A percentile compares a stretch with the other conserved stretches of the same genome.
Conservation (phyloP, 2,888 invertebrate genomes). For the Megamerina dolium region DNA sequence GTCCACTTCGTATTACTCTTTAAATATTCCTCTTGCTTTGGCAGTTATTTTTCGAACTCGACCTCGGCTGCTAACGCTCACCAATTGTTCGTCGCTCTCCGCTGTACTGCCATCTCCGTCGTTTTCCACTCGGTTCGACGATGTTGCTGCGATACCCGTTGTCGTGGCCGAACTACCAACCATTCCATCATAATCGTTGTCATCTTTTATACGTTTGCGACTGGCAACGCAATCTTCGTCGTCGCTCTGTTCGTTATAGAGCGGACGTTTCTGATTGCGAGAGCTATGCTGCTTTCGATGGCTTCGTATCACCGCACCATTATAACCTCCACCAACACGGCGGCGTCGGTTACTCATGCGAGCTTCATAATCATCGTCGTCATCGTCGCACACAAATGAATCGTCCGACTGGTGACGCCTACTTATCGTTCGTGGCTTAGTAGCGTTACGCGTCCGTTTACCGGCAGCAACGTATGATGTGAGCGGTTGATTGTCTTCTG, state of each 20-base stretch:
- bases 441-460: constrained; percentile 19
- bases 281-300: constrained; percentile 31
- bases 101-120: constrained; percentile 27
- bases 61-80: constrained; percentile 73
- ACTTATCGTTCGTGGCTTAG: constrained; percentile 10
- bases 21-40: constrained; percentile 63
- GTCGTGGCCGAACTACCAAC: constrained; percentile 14
- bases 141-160: constrained; percentile 2
- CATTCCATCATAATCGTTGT: constrained; percentile 3
- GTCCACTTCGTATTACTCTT: constrained; percentile 34
- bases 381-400: constrained; percentile 32
- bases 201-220: constrained; percentile 27
- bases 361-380: constrained; percentile 37
- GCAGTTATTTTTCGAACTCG: constrained; percentile 77
- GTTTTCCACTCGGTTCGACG: constrained; percentile 6
- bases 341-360: constrained; percentile 13
- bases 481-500: constrained; percentile 49
- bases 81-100: constrained; percentile 40
- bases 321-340: constrained; percentile 2
- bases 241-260: constrained; percentile 59
- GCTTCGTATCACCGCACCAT: background rate
- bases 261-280: constrained; percentile 51
- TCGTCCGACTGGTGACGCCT: constrained; percentile 24
- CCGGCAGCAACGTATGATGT: constrained; percentile 45
- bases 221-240: constrained; percentile 45